phyloP scores from a whole-genome alignment of 2,888 invertebrate species.

The Scaeva pyrastri region DNA sequence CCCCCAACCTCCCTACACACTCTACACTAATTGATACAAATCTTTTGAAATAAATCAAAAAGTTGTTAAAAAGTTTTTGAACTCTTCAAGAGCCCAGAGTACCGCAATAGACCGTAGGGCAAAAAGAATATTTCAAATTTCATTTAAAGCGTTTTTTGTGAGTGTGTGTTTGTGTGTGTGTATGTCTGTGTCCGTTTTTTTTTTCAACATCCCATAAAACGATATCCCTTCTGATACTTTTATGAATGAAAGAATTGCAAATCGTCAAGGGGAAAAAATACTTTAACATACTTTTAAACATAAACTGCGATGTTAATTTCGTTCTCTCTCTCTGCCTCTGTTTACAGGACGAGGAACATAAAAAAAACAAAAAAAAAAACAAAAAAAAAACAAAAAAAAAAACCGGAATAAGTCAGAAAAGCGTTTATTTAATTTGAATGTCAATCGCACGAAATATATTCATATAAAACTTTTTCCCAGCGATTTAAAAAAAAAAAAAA shows the following conservation, averaged over 20 bases:
- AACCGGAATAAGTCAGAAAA: neutral
- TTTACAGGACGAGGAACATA: neutral
- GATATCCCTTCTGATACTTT: constrained; percentile 13
- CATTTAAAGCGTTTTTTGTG: constrained; percentile 12
- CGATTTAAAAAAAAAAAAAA: neutral
- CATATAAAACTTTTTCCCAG: neutral
- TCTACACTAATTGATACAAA: constrained; percentile 69
- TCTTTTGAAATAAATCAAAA: constrained; percentile 72
- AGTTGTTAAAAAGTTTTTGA: constrained; percentile 65
- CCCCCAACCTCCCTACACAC: too few relatives aligned
- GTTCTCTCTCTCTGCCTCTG: neutral
- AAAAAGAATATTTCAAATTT: constrained; percentile 26
- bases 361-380: neutral
- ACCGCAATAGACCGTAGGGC: constrained; percentile 31
- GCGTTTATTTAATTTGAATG: constrained; percentile 33
- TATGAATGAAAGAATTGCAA: constrained; percentile 25
- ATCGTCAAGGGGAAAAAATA: constrained; percentile 6
- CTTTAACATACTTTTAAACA: constrained; percentile 25
- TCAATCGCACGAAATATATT: constrained; percentile 17
- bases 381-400: neutral
- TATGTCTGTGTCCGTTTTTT: neutral
- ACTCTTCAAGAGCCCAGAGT: constrained; percentile 44
- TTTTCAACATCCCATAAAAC: constrained; percentile 10
- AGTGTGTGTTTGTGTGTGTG: too few relatives aligned
- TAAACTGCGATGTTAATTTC: constrained; percentile 26